Base-by-base conservation (phyloP, 2,113 vertebrate genomes). In the Pelobates fuscus region DNA sequence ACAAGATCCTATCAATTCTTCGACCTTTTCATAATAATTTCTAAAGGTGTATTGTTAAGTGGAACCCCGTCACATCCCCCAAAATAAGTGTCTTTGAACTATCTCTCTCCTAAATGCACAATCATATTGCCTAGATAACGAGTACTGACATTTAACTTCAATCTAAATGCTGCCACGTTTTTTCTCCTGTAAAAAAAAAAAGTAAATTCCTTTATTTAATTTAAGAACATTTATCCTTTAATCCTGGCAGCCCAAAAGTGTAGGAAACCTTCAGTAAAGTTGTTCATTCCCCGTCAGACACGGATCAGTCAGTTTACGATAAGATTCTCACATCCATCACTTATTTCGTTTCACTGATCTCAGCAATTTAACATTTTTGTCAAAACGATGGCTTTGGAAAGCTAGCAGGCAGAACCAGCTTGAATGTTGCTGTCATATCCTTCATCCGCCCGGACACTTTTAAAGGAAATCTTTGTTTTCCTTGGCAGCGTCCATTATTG, bases 401-500 rank as follows among this genome's bases (percentile, higher is more conserved):
- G 8, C 18, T 29, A 43, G 18, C 54, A 60, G 64, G 44, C 66
- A 75, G 43, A 60, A 49, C 66, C 20, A 24, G 37, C 37, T 15
- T 67, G 63, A 75, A 60, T 67, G 63, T 60, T 14, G 37, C 57
- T 24, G 66, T 59, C 59, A 41, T 67, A 49, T 67, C 66, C 63
- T 20, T 67, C 54, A 29, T 58, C 25, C 24, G 54, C 24, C 71
- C 7, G 62, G 49, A 66, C 62, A 44, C 27, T 49, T 58, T 67
- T 67, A n/a, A 75, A 75, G 72, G 72, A 75, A 75, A 75, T 67
- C 72, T 75, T 75, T 75, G 54, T 75, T 75, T 44, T 29, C 54
- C 49, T 75, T 75, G 72, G 72, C 72, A 67, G 63, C 2, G 17
- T 17, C 41, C n/a, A 67, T 60, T 49, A 75, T 75, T 67, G 72